Evolutionary conservation across 2,797 vertebrate genomes (phyloP).

Genomic region (Staurois parvus): DNA sequence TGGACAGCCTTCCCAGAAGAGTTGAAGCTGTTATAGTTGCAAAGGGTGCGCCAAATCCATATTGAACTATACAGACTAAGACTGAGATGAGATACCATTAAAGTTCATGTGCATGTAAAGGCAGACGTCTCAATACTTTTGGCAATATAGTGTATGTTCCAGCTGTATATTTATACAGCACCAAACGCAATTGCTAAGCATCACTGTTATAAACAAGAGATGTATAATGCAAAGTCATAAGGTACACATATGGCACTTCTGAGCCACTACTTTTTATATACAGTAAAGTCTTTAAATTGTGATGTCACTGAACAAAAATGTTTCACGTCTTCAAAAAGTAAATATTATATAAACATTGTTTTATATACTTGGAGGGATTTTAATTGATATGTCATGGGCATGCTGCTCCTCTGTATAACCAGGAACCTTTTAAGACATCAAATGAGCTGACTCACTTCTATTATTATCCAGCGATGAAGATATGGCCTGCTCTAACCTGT

Average conservation of each 20-base stretch:
- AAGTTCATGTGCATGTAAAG: too few relatives aligned
- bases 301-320: too few relatives aligned
- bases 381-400: neutral
- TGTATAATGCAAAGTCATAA: neutral
- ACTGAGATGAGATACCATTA: too few relatives aligned
- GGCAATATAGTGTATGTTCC: too few relatives aligned
- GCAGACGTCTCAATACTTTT: too few relatives aligned
- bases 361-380: neutral
- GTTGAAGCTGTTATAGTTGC: too few relatives aligned
- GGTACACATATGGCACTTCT: neutral
- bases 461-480: neutral
- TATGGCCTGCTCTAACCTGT: neutral
- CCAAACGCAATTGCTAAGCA: neutral
- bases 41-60: too few relatives aligned
- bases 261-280: neutral
- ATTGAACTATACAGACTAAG: too few relatives aligned
- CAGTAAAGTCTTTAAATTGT: neutral
- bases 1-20: too few relatives aligned
- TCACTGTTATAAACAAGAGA: neutral
- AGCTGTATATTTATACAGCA: neutral
- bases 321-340: constrained; percentile 3
- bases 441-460: neutral
- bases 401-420: neutral
- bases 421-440: neutral
- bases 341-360: constrained; percentile 5